phyloP scores from a whole-genome alignment of 1,140 invertebrate species.

The Plectrocnemia conspersa region DNA sequence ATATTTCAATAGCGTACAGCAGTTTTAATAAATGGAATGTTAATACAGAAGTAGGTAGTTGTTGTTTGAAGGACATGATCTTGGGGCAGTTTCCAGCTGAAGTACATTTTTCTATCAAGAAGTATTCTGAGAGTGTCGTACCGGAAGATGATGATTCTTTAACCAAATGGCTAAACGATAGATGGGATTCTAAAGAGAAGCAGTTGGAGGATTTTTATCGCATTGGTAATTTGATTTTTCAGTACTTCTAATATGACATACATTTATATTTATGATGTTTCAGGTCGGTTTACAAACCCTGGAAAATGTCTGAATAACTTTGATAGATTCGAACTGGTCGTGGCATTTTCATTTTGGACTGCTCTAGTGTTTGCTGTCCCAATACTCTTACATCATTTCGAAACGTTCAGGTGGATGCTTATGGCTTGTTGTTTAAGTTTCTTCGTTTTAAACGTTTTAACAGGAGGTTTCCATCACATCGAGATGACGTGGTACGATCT shows the following conservation, averaged over 20 bases:
- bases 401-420: background rate
- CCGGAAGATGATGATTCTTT: conserved; percentile 56
- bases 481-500: conserved; percentile 24
- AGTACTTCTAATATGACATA: background rate
- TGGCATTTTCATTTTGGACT: conserved; percentile 31
- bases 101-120: conserved; percentile 70
- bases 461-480: conserved; percentile 28
- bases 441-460: conserved; percentile 12
- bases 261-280: background rate
- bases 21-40: conserved; percentile 47
- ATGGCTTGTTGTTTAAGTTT: conserved; percentile 5
- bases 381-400: conserved; percentile 1
- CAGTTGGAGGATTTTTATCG: conserved; percentile 56
- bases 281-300: conserved; percentile 28
- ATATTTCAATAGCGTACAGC: conserved; percentile 73
- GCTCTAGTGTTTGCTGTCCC: conserved; percentile 18
- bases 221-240: conserved; percentile 46
- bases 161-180: conserved; percentile 62
- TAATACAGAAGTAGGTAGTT: conserved; percentile 56
- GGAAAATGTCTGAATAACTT: conserved; percentile 20
- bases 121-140: conserved; percentile 58
- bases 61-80: conserved; percentile 50
- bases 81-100: conserved; percentile 64
- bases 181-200: conserved; percentile 70
- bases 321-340: background rate